Evolutionary conservation across 1,140 invertebrate genomes (phyloP), one percentile per base, ranked within the genome.

Genomic region (Campoletis sonorensis): DNA sequence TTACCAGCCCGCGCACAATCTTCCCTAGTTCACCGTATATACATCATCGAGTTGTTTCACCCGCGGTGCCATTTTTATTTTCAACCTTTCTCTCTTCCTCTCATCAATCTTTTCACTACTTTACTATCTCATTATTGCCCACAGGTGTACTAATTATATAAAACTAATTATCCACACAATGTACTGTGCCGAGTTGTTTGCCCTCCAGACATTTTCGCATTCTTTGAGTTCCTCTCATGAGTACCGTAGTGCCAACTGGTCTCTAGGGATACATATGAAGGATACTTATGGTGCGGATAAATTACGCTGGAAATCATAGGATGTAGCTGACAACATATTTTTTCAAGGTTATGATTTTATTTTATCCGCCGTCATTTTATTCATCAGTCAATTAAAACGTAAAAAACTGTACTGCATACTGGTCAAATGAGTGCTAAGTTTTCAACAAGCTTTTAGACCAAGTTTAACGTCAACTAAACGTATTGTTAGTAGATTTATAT

Each of bases 161-260:
- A 58, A 23, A 58, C 18, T 58, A 58, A 58, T 58, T 58, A 58
- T 58, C 54, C 18, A 58, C 21, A 58, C 54, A 58, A 58, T 21
- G 21, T 13, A 58, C 21, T 58, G n/a, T 58, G 18, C 0, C 54
- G 54, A 58, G 18, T 21, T 58, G 54, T 58, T 58, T 58, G 54
- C 16, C 0, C 54, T 45, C 1, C 54, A 21, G 13, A 58, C 18
- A n/a, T 4, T 4, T 58, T 23, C 5, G 16, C n/a, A 58, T 58
- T 58, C 54, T 23, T 58, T n/a, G 54, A 58, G 54, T 58, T 58
- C 16, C 10, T 58, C 11, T 21, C 18, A n/a, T 13, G 54, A 58
- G 54, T 58, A 58, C 54, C 54, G 54, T n/a, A 58, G 21, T 58
- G 18, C 54, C 54, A 23, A 58, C 54, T 23, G 18, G 40, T 10